phyloP scores from a whole-genome alignment of 2,113 vertebrate species.

The Oryzias melastigma region DNA sequence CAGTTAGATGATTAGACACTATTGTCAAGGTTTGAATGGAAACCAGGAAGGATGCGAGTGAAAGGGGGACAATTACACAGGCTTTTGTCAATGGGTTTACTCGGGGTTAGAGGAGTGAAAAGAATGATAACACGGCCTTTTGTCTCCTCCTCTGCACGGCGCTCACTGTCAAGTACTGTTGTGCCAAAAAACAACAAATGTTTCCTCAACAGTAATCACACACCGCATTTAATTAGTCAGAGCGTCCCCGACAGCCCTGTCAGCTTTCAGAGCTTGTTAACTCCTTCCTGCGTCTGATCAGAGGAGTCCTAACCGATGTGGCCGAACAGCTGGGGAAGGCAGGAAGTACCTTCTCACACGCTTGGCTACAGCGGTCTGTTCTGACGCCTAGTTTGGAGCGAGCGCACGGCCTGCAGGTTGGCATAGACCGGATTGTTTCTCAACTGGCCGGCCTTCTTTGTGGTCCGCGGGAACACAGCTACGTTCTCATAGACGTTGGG shows the following conservation, averaged over 20 bases:
- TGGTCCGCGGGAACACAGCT: slow-evolving; percentile 39
- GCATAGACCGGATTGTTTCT: slow-evolving; percentile 63
- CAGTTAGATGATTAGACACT: slow-evolving; percentile 63
- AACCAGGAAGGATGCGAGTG: slow-evolving; percentile 62
- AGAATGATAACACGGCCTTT: slow-evolving; percentile 47
- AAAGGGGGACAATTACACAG: slow-evolving; percentile 61
- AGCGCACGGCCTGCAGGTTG: slow-evolving; percentile 57
- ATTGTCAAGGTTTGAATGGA: slow-evolving; percentile 62
- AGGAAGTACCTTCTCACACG: too few species aligned
- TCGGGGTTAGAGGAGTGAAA: slow-evolving; percentile 50
- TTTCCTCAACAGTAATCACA: slow-evolving; percentile 54
- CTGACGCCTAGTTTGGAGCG: slow-evolving; percentile 31
- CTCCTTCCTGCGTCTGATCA: slow-evolving; percentile 4
- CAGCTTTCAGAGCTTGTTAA: slow-evolving; percentile 27
- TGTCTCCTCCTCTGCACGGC: slow-evolving; percentile 30
- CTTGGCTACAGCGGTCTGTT: not conserved
- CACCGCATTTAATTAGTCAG: slow-evolving; percentile 51
- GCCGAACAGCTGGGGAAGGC: not conserved
- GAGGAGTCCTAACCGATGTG: slow-evolving; percentile 11
- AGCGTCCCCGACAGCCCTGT: slow-evolving; percentile 35
- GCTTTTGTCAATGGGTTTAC: slow-evolving; percentile 62
- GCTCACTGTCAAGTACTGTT: slow-evolving; percentile 54
- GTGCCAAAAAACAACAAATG: slow-evolving; percentile 44
- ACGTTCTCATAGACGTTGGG: slow-evolving; percentile 67
- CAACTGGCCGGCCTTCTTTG: slow-evolving; percentile 50